These are phyloP conservation scores for Microplitis demolitor DNA, from an alignment of 1,140 invertebrate species.

Conservation along the genomic window DNA sequence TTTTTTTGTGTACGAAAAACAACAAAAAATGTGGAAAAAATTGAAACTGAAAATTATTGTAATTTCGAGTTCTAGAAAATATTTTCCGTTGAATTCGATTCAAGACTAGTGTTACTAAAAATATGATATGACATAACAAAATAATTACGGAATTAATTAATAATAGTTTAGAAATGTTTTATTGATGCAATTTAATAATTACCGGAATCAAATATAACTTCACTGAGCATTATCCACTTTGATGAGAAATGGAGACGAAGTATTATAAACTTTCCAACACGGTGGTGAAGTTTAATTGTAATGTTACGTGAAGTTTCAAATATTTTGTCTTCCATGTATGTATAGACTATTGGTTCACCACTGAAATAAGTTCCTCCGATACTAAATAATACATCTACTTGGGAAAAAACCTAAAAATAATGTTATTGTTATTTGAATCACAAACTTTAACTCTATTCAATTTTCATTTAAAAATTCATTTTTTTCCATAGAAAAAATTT, in stretches of 20 bases:
- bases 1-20: too few species aligned
- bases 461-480: too few species aligned
- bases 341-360: conserved; percentile 75
- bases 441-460: too few species aligned
- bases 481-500: too few species aligned
- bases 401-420: conserved; percentile 72
- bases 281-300: conserved; percentile 81
- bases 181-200: conserved; percentile 36
- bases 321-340: conserved; percentile 78
- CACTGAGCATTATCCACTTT: conserved; percentile 89
- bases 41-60: too few species aligned
- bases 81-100: too few species aligned
- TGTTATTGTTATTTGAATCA: background rate
- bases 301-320: conserved; percentile 84
- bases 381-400: conserved; percentile 81
- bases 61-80: too few species aligned
- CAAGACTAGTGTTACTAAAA: too few species aligned
- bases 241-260: conserved; percentile 81
- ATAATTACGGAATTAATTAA: too few species aligned
- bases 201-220: conserved; percentile 83
- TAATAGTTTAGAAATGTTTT: background rate
- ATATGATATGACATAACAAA: too few species aligned
- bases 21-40: too few species aligned
- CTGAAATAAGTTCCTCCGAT: conserved; percentile 79
- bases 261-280: conserved; percentile 81